Base-by-base conservation (phyloP, 1,140 invertebrate species). In the Polypedilum pembai region DNA sequence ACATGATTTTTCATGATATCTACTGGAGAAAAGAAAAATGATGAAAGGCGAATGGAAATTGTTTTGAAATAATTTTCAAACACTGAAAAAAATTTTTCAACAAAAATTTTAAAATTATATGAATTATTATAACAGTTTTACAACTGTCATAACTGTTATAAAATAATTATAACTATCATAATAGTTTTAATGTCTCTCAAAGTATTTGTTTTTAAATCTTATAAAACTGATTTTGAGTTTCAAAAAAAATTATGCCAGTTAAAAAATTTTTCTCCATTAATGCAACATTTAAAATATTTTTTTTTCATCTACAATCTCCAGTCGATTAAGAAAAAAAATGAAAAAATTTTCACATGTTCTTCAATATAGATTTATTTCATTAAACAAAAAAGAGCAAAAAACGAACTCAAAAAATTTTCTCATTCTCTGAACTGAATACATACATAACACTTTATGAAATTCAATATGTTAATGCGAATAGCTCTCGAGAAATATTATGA, bases 391-490 rank as follows among this genome's bases (percentile, higher is more conserved):
- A 56, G 45, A 56, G 45, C 7, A 15, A 8, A 56, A 56, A 56
- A 56, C 0, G 45, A 56, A 56, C 4, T n/a, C 15, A 15, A 45
- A 45, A 45, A 45, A n/a, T 33, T 33, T n/a, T n/a, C 45, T 15
- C 45, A 56, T 56, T 56, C 15, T 56, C 12, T 45, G 41, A 15
- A 45, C 8, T 10, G 45, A 33, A 33, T 5, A 33, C 24, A 33
- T 18, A 18, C 65, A 69, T 69, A 69, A 69, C 65, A 69, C 17
- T 69, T 69, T 69, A 69, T 69, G 65, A 69, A 69, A 69, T 69
- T 5, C 65, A 69, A 69, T 69, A 69, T 69, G 65, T 69, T 69
- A 69, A 69, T 69, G 65, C 65, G 20, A 69, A 69, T 69, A 69
- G 20, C 65, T 69, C 65, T 7, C 10, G 20, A 69, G 8, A 7